phyloP scores from a whole-genome alignment of 2,888 invertebrate genomes.

The Aethes cnicana region DNA sequence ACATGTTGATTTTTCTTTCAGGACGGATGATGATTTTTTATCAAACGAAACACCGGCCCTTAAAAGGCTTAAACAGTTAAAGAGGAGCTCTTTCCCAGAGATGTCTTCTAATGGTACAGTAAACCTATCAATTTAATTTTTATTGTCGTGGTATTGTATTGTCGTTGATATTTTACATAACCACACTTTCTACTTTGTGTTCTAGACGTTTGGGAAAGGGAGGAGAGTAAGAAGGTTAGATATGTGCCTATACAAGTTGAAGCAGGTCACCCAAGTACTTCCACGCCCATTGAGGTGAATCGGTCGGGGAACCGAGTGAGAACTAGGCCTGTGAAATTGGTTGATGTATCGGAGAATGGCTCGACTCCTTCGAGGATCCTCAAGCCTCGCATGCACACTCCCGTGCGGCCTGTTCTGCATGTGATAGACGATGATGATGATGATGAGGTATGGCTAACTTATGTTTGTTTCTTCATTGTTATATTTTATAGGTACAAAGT shows the following conservation, averaged over 20 bases:
- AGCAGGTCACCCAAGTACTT: slow-evolving; percentile 65
- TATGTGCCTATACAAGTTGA: slow-evolving; percentile 73
- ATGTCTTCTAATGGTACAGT: slow-evolving; percentile 59
- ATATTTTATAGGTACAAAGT: background rate
- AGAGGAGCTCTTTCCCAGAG: slow-evolving; percentile 61
- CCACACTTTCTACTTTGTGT: slow-evolving; percentile 33
- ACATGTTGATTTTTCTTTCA: slow-evolving; percentile 50
- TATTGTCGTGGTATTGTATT: background rate
- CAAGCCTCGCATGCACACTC: slow-evolving; percentile 59
- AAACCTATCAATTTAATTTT: too few relatives aligned
- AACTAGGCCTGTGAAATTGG: slow-evolving; percentile 55
- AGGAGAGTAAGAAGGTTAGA: slow-evolving; percentile 57
- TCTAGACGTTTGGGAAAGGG: slow-evolving; percentile 54
- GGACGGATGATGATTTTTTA: slow-evolving; percentile 66
- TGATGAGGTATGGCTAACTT: slow-evolving; percentile 50
- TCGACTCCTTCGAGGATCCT: slow-evolving; percentile 55
- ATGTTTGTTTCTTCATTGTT: background rate
- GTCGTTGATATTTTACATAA: slow-evolving; percentile 13
- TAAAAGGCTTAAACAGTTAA: slow-evolving; percentile 65
- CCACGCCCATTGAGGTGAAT: slow-evolving; percentile 61
- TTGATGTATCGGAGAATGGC: slow-evolving; percentile 54
- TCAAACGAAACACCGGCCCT: slow-evolving; percentile 69
- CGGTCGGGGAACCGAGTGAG: slow-evolving; percentile 45
- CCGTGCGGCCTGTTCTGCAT: slow-evolving; percentile 56
- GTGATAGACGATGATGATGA: slow-evolving; percentile 64